Percentiles rank a stretch among this genome's conserved stretches.
Conservation (phyloP, 2,888 invertebrate genomes). For the Harpagoxenus sublaevis region DNA sequence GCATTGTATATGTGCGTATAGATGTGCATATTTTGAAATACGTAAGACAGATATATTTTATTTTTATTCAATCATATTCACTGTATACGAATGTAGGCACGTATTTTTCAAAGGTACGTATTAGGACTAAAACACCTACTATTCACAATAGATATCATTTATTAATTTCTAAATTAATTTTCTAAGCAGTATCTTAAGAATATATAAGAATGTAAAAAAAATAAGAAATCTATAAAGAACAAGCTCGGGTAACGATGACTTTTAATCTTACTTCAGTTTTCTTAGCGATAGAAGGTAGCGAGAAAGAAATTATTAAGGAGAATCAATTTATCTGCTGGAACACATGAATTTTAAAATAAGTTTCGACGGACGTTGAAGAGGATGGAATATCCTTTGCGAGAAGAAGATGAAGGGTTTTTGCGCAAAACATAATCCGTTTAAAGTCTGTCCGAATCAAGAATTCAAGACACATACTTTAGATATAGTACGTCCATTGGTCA, state of each 20-base stretch:
- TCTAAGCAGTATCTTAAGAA: neutral
- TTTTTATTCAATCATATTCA: neutral
- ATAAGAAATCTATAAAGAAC: neutral
- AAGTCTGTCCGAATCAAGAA: constrained; percentile 16
- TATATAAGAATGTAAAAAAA: neutral
- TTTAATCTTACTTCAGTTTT: constrained; percentile 17
- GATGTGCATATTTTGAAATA: too few species aligned
- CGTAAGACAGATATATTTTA: too few species aligned
- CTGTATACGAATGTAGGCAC: neutral
- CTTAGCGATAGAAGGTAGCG: neutral
- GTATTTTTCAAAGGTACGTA: too few species aligned
- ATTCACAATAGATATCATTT: neutral
- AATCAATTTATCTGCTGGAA: constrained; percentile 15
- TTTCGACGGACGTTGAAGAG: constrained; percentile 16
- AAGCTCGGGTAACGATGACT: neutral
- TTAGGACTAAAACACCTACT: neutral
- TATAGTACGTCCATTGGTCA: neutral
- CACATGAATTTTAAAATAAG: constrained; percentile 17
- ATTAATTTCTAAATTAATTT: neutral
- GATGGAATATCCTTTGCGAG: neutral
- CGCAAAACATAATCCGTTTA: constrained; percentile 21
- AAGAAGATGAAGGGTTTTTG: constrained; percentile 24
- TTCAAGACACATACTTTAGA: constrained; percentile 1
- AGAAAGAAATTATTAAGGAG: constrained; percentile 31
- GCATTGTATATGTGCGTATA: too few species aligned